phyloP scores from a whole-genome alignment of 2,888 invertebrate species.

The Plusia festucae region DNA sequence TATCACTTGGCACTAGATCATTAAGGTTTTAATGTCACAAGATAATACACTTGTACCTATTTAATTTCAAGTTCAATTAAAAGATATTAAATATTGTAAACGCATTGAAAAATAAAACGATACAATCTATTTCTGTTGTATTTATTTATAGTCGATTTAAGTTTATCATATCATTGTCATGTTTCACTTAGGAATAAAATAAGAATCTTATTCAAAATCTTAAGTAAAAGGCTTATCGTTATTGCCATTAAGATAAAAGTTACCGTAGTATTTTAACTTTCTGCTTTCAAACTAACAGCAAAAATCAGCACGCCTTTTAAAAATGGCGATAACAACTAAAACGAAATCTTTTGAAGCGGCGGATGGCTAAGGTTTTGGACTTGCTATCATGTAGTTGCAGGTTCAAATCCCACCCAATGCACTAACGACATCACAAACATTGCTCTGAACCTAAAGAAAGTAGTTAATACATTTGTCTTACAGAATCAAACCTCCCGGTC shows the following conservation, averaged over 20 bases:
- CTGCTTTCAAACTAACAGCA: background rate
- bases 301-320: background rate
- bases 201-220: background rate
- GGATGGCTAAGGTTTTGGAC: no score
- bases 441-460: no score
- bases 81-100: conserved; percentile 79
- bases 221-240: conserved; percentile 1
- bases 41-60: conserved; percentile 74
- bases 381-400: no score
- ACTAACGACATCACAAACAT: no score
- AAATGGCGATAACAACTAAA: background rate
- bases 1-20: conserved; percentile 79
- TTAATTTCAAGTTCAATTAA: conserved; percentile 75
- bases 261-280: background rate
- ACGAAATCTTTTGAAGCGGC: no score
- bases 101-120: conserved; percentile 80
- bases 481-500: no score
- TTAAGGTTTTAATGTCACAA: conserved; percentile 76
- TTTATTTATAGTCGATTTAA: conserved; percentile 41
- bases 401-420: no score
- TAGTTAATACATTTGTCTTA: no score
- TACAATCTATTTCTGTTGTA: conserved; percentile 67
- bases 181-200: background rate
- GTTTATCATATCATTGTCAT: background rate
- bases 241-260: conserved; percentile 1